Conservation (phyloP, 1,140 invertebrate genomes). For the Pseudobourletiella spinata region DNA sequence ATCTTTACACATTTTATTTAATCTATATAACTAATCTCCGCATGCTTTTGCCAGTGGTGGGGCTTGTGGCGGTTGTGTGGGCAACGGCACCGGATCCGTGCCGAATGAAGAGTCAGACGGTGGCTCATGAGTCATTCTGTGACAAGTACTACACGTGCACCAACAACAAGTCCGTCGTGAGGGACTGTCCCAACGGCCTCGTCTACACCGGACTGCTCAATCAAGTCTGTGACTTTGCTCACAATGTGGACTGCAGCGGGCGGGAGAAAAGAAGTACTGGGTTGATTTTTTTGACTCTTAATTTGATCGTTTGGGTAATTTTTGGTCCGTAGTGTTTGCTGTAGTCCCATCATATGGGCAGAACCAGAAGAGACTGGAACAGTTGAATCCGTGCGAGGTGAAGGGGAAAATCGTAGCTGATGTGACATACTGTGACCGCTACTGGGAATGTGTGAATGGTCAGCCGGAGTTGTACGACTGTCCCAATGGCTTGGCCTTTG, state of each 20-base stretch:
- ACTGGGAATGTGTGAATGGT: constrained; percentile 63
- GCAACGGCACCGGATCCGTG: constrained; percentile 3
- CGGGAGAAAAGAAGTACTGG: constrained; percentile 39
- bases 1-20: too few relatives aligned
- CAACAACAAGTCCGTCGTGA: constrained; percentile 38
- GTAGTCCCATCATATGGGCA: constrained; percentile 1
- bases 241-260: constrained; percentile 42
- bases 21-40: background rate
- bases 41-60: background rate
- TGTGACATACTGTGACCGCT: constrained; percentile 72
- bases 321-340: constrained; percentile 4
- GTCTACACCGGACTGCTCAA: constrained; percentile 39
- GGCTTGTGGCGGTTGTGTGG: background rate
- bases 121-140: constrained; percentile 41
- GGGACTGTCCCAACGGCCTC: constrained; percentile 44
- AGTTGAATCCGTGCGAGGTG: constrained; percentile 66
- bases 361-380: constrained; percentile 28
- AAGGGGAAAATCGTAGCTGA: constrained; percentile 65
- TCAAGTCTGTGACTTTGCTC: constrained; percentile 42
- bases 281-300: constrained; percentile 19
- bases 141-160: constrained; percentile 44
- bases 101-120: constrained; percentile 8
- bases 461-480: constrained; percentile 75
- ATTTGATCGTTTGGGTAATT: constrained; percentile 11
- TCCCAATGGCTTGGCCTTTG: constrained; percentile 80